A percentile compares a stretch with the other conserved stretches of the same genome.
These are phyloP conservation scores for Mixornis gularis DNA, from an alignment of 2,113 vertebrate species.

Conservation along the genomic window DNA sequence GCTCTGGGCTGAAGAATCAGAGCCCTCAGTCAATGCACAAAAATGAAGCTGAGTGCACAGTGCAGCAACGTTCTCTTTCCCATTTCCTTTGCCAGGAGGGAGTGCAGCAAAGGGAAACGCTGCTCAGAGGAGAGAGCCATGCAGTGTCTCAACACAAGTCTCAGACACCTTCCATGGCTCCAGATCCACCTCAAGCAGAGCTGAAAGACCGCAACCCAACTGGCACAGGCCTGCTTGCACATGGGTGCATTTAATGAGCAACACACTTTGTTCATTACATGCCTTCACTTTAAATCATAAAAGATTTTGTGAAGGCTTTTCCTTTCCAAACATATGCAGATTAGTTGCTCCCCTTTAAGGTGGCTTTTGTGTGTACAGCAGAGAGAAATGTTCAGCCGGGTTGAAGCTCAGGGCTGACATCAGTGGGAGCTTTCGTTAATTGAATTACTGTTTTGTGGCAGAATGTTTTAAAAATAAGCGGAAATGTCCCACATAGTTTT, in stretches of 20 bases:
- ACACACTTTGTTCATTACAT: slow-evolving; percentile 34
- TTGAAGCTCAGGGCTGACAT: slow-evolving; percentile 52
- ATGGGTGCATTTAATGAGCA: not conserved
- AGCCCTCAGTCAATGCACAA: not conserved
- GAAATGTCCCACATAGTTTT: slow-evolving; percentile 63
- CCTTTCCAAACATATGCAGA: slow-evolving; percentile 39
- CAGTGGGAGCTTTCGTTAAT: slow-evolving; percentile 56
- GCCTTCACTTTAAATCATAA: slow-evolving; percentile 16
- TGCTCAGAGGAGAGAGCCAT: accelerated
- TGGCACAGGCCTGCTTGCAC: not conserved
- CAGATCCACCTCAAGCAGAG: not conserved
- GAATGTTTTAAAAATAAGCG: slow-evolving; percentile 65
- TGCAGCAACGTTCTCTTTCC: not conserved
- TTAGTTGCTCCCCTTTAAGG: slow-evolving; percentile 5
- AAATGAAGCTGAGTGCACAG: not conserved
- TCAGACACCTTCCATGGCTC: not conserved
- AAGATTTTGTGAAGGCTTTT: slow-evolving; percentile 19
- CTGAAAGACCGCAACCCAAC: not conserved
- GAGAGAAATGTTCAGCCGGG: not conserved
- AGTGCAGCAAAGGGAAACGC: not conserved
- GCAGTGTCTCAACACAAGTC: not conserved
- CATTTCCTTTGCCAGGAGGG: not conserved
- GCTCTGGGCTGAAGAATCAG: not conserved
- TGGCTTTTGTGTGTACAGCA: slow-evolving; percentile 29
- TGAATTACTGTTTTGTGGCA: slow-evolving; percentile 66